Evolutionary conservation across 2,113 vertebrate species (phyloP).

Genomic region (Arothron firmamentum): DNA sequence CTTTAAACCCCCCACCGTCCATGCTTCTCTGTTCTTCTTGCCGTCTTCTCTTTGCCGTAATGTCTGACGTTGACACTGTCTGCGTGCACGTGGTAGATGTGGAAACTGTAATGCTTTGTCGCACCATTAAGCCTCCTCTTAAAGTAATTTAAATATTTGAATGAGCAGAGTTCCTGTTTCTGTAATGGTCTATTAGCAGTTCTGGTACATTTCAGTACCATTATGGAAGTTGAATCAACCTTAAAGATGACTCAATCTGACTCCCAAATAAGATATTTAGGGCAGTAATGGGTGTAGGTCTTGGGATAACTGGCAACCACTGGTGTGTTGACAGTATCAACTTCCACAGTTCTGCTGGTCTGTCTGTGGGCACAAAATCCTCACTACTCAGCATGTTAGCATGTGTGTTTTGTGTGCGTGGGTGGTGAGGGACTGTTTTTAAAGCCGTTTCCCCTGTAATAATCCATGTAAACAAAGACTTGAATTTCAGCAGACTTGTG

Average conservation of each 20-base stretch:
- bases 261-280: conserved; percentile 48
- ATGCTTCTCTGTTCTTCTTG: conserved; percentile 26
- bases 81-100: conserved; percentile 17
- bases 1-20: conserved; percentile 68
- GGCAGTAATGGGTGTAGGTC: conserved; percentile 32
- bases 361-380: conserved; percentile 45
- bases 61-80: conserved; percentile 16
- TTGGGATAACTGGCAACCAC: conserved; percentile 13
- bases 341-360: conserved; percentile 35
- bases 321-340: conserved; percentile 48
- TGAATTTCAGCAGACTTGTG: conserved; percentile 14
- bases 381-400: conserved; percentile 54
- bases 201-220: conserved; percentile 38
- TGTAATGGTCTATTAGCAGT: conserved; percentile 50
- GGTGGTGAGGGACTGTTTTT: conserved; percentile 14
- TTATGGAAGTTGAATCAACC: conserved; percentile 36
- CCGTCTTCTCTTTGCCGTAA: conserved; percentile 51
- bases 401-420: conserved; percentile 12
- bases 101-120: conserved; percentile 35
- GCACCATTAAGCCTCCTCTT: conserved; percentile 41
- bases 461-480: conserved; percentile 28
- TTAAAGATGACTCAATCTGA: conserved; percentile 25
- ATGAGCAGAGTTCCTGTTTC: conserved; percentile 53
- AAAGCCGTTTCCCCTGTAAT: conserved; percentile 15
- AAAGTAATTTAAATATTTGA: conserved; percentile 46